Conservation (phyloP, 2,888 invertebrate genomes). For the Zelleria hepariella region DNA sequence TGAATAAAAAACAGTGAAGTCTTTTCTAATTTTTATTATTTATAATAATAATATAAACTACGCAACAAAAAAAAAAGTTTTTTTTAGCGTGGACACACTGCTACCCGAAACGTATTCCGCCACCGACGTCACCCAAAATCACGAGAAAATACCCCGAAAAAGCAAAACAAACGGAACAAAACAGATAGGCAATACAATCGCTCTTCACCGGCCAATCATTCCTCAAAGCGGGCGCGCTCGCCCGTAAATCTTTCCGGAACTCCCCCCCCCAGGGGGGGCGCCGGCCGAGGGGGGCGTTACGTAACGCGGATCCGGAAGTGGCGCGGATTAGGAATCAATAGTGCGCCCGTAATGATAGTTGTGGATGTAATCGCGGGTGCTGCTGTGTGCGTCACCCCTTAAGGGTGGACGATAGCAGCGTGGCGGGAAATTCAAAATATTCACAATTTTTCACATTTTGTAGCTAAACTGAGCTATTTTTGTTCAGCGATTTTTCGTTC, state of each 20-base stretch:
- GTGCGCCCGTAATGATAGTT: conserved; percentile 70
- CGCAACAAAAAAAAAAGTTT: too few relatives aligned
- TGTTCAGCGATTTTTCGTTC: too few relatives aligned
- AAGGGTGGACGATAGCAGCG: too few relatives aligned
- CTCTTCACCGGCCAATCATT: conserved; percentile 58
- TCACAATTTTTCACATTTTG: too few relatives aligned
- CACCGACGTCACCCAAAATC: background rate
- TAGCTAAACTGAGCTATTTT: background rate
- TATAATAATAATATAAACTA: too few relatives aligned
- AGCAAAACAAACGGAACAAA: conserved; percentile 6
- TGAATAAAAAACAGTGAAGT: too few relatives aligned
- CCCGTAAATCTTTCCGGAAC: conserved; percentile 53
- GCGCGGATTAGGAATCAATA: conserved; percentile 71
- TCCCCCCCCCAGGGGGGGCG: conserved; percentile 12
- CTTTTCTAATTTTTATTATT: too few relatives aligned
- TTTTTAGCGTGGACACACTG: too few relatives aligned
- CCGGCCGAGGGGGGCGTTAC: conserved; percentile 32
- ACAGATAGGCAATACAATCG: conserved; percentile 38
- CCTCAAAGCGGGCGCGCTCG: conserved; percentile 55
- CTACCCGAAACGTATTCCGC: background rate
- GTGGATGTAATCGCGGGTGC: conserved; percentile 52
- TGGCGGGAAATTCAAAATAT: too few relatives aligned
- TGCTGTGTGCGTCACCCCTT: conserved; percentile 48
- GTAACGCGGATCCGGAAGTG: conserved; percentile 66
- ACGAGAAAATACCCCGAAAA: conserved; percentile 2